phyloP scores from a whole-genome alignment of 2,888 invertebrate genomes.

The Tuta absoluta region DNA sequence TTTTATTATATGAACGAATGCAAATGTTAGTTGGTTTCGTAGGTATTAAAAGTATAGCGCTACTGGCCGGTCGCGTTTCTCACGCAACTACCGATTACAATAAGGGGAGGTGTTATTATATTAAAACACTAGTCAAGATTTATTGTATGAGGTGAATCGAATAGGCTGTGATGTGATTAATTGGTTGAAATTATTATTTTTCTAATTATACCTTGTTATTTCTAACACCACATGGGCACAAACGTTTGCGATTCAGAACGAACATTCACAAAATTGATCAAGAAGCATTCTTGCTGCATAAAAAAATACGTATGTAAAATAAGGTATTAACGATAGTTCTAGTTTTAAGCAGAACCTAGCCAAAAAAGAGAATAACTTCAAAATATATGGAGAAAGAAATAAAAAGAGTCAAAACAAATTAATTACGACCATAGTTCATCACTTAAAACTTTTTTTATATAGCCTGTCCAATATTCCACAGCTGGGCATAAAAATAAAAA shows the following conservation, averaged over 20 bases:
- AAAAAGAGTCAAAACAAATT: no score
- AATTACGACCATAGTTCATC: no score
- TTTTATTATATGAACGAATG: conserved; percentile 22
- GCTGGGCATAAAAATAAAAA: conserved; percentile 24
- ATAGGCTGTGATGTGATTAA: conserved; percentile 19
- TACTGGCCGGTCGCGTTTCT: conserved; percentile 76
- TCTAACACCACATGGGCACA: background rate
- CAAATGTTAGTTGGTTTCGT: conserved; percentile 39
- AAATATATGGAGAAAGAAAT: no score
- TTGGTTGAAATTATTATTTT: conserved; percentile 1
- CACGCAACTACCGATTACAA: conserved; percentile 76
- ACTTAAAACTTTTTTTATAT: no score
- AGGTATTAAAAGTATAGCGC: conserved; percentile 65
- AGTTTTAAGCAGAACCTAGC: no score
- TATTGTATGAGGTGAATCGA: conserved; percentile 22
- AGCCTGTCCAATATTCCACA: no score
- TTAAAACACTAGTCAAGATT: conserved; percentile 55
- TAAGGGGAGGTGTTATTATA: conserved; percentile 55
- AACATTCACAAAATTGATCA: no score
- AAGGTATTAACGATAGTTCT: no score
- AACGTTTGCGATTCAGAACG: background rate
- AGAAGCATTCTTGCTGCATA: no score
- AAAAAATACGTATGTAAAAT: no score
- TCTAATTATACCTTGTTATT: background rate
- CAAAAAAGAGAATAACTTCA: no score